Conservation (phyloP, 2,113 vertebrate genomes). For the Atlantisia rogersi region DNA sequence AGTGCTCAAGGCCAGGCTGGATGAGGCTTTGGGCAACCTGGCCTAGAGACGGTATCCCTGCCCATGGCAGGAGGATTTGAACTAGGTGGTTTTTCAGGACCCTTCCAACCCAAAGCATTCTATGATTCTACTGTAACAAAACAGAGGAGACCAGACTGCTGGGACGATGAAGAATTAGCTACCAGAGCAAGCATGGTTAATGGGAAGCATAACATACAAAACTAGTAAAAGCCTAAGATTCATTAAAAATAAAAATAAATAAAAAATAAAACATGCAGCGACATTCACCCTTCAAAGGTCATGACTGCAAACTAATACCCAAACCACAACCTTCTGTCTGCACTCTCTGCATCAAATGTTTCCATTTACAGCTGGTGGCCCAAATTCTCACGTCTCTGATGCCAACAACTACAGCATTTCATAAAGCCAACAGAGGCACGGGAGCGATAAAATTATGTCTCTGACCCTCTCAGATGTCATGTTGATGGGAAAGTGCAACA, state of each 20-base stretch:
- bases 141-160: background rate
- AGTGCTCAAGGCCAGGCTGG: too few relatives aligned
- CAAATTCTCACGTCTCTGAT: background rate
- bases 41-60: too few relatives aligned
- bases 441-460: background rate
- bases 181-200: background rate
- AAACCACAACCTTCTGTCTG: background rate
- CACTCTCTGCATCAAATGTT: background rate
- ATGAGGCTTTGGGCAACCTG: too few relatives aligned
- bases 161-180: background rate
- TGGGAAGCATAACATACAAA: background rate
- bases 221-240: background rate
- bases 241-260: background rate
- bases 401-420: background rate
- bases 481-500: background rate
- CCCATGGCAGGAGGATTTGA: too few relatives aligned
- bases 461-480: background rate
- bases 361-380: background rate
- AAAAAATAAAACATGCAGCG: background rate
- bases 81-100: too few relatives aligned
- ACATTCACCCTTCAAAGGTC: background rate
- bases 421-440: background rate
- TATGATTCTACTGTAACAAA: background rate
- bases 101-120: too few relatives aligned
- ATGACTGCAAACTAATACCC: background rate